Conservation (phyloP, 2,888 invertebrate genomes). For the Lycia hirtaria region DNA sequence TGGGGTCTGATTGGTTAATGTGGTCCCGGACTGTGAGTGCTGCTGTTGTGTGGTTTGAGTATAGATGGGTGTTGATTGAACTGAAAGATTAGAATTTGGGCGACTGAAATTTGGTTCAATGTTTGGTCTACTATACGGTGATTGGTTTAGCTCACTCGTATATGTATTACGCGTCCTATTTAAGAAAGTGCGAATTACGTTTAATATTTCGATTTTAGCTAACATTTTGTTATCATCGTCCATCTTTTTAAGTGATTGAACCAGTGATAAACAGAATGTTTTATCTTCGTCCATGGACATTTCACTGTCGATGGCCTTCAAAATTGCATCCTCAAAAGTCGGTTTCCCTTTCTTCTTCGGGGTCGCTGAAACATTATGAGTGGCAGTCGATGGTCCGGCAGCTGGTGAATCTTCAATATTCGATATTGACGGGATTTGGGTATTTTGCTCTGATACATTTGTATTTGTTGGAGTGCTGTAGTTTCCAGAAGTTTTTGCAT, state of each 20-base stretch:
- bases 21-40: conserved; percentile 8
- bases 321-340: conserved; percentile 23
- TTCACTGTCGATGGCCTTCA: conserved; percentile 29
- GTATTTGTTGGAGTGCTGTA: too few species aligned
- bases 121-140: conserved; percentile 23
- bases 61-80: conserved; percentile 21
- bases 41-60: conserved; percentile 25
- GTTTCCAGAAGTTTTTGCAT: conserved; percentile 23
- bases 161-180: conserved; percentile 14
- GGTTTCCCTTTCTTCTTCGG: conserved; percentile 27
- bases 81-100: conserved; percentile 20
- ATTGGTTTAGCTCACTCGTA: conserved; percentile 22
- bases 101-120: conserved; percentile 21
- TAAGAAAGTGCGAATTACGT: conserved; percentile 33
- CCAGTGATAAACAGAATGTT: conserved; percentile 33
- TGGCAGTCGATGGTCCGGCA: conserved; percentile 7
- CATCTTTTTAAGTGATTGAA: conserved; percentile 31
- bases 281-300: conserved; percentile 31
- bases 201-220: conserved; percentile 37
- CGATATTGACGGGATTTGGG: conserved; percentile 5
- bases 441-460: conserved; percentile 17
- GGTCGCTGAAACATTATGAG: conserved; percentile 16
- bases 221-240: conserved; percentile 32
- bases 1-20: too few species aligned
- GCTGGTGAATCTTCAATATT: conserved; percentile 14